Evolutionary conservation across 2,888 invertebrate species (phyloP).

Genomic region (Heterodera filipjevi): DNA sequence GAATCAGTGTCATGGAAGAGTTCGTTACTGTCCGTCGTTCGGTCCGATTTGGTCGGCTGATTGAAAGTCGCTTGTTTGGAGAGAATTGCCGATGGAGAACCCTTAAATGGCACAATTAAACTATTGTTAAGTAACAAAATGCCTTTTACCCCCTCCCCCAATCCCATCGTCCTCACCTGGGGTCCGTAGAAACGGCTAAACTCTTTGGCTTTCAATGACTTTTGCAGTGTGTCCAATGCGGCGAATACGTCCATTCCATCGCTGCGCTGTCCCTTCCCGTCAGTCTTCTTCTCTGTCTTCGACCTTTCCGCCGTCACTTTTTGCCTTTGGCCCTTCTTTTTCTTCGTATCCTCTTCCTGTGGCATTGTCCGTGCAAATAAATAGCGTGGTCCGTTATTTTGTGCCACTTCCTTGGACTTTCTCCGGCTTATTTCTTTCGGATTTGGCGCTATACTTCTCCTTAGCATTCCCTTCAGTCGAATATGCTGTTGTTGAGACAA

Average conservation of each 20-base stretch:
- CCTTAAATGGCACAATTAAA: background rate
- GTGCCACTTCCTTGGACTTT: background rate
- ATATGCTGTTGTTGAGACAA: background rate
- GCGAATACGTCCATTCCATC: background rate
- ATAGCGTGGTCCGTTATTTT: background rate
- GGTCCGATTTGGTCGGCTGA: background rate
- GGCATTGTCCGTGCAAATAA: background rate
- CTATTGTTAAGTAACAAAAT: too few relatives aligned
- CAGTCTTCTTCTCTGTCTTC: background rate
- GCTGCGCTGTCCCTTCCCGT: background rate
- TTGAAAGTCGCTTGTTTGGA: background rate
- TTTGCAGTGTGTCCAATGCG: background rate
- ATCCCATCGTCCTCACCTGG: background rate
- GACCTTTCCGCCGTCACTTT: background rate
- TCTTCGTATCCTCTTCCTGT: background rate
- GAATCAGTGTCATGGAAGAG: background rate
- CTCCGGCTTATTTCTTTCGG: background rate
- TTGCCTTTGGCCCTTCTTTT: background rate
- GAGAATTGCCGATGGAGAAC: background rate
- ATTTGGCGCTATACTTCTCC: background rate
- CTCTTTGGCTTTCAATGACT: background rate
- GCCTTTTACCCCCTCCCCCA: too few relatives aligned
- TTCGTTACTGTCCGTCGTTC: background rate
- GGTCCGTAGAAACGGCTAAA: background rate
- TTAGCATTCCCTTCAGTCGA: background rate